A percentile compares a stretch with the other conserved stretches of the same genome.
These are phyloP conservation scores for Neofelis nebulosa DNA, from an alignment of 2,113 vertebrate species.

Conservation along the genomic window DNA sequence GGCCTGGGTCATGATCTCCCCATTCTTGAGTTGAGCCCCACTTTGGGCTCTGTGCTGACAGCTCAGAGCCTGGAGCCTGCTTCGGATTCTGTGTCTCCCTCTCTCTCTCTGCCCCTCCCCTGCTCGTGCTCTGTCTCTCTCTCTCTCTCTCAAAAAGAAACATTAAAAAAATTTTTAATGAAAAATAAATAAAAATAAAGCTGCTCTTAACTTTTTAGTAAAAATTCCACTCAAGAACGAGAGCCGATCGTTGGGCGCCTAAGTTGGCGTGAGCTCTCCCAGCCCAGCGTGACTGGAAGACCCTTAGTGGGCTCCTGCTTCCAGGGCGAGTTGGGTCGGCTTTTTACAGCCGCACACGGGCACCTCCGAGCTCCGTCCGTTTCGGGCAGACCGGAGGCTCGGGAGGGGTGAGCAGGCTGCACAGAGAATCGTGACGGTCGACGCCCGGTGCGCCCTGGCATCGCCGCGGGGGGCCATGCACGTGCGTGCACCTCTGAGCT, in stretches of 20 bases:
- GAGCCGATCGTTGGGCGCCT: not conserved
- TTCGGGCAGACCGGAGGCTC: not conserved
- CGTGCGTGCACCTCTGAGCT: not conserved
- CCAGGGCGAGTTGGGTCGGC: not conserved
- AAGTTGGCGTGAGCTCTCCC: too few relatives aligned
- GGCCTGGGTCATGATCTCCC: too few relatives aligned
- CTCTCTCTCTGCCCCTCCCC: too few relatives aligned
- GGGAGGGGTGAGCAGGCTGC: rapidly evolving
- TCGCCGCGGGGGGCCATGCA: not conserved
- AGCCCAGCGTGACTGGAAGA: not conserved
- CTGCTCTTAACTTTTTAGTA: not conserved
- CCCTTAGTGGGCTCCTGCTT: not conserved
- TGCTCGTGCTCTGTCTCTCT: too few relatives aligned
- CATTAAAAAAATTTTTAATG: too few relatives aligned
- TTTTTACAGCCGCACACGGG: not conserved
- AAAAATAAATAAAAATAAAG: not conserved
- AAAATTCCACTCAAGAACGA: not conserved
- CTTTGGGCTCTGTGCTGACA: too few relatives aligned
- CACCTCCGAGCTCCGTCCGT: not conserved
- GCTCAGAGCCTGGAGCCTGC: too few relatives aligned
- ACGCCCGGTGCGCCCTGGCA: too few relatives aligned
- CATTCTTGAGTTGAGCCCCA: too few relatives aligned
- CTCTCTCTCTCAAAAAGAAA: too few relatives aligned
- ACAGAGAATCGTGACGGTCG: rapidly evolving
- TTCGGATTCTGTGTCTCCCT: too few relatives aligned